Evolutionary conservation across 2,113 vertebrate species (phyloP).

Genomic region (Narcine bancroftii): DNA sequence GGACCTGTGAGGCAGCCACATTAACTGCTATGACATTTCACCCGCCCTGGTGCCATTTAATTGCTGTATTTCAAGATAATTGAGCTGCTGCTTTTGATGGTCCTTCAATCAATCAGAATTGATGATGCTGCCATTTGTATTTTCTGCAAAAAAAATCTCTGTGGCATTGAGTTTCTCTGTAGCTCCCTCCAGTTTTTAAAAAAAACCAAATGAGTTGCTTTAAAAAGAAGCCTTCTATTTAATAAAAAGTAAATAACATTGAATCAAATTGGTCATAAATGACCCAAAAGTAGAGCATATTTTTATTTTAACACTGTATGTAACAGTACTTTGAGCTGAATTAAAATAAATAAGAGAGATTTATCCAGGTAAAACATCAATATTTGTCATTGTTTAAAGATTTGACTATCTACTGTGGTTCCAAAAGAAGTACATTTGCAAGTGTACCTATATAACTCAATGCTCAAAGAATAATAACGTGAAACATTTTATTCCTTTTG

Average conservation of each 20-base stretch:
- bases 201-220: background rate
- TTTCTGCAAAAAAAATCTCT: background rate
- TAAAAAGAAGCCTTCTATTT: background rate
- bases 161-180: background rate
- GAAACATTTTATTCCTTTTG: background rate
- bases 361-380: background rate
- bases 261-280: background rate
- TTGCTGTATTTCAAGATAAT: background rate
- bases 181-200: background rate
- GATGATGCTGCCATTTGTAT: too few species aligned
- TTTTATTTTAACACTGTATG: background rate
- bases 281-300: background rate
- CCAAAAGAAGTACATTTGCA: background rate
- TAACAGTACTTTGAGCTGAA: background rate
- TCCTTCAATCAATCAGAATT: background rate
- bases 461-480: background rate
- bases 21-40: too few species aligned
- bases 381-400: background rate
- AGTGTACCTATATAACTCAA: background rate
- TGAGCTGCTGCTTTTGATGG: background rate
- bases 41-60: too few species aligned
- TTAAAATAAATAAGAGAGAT: background rate
- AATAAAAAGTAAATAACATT: too few species aligned
- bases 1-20: too few species aligned
- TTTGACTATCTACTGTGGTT: background rate